Conservation (phyloP, 1,140 invertebrate genomes). For the Anagrus nilaparvatae region DNA sequence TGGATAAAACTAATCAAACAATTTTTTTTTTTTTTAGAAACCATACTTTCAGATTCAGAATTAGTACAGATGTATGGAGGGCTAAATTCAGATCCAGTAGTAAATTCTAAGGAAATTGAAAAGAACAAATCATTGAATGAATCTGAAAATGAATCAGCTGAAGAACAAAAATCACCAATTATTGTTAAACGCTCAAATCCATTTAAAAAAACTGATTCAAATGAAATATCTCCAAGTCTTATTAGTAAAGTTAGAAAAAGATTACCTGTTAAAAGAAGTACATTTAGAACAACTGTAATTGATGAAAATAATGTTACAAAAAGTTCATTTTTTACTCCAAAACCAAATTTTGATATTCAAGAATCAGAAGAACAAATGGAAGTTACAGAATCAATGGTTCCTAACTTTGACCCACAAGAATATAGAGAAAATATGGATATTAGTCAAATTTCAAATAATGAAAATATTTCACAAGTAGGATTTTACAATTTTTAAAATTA, state of each 20-base stretch:
- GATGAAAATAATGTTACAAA: conserved; percentile 19
- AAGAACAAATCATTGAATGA: conserved; percentile 3
- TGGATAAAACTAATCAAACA: too few species aligned
- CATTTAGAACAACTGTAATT: conserved; percentile 27
- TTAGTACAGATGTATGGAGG: conserved; percentile 16
- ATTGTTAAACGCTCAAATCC: conserved; percentile 18
- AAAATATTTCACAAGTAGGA: too few species aligned
- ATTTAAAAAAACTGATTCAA: conserved; percentile 14
- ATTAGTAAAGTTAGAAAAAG: conserved; percentile 18
- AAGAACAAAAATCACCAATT: conserved; percentile 14
- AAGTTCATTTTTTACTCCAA: conserved; percentile 27
- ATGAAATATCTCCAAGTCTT: conserved; percentile 21
- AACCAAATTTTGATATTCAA: neutral
- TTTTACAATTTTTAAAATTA: too few species aligned
- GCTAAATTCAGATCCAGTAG: neutral
- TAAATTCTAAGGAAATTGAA: neutral
- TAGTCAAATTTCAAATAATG: too few species aligned
- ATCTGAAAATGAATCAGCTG: neutral
- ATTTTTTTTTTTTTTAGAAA: conserved; percentile 6
- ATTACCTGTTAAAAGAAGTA: conserved; percentile 13
- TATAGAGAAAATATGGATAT: conserved; percentile 8
- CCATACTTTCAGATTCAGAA: conserved; percentile 9
- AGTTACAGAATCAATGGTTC: neutral
- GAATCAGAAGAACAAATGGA: conserved; percentile 3
- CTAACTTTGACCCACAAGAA: neutral